phyloP scores from a whole-genome alignment of 1,140 invertebrate genomes.

The Nixonia krombeini region DNA sequence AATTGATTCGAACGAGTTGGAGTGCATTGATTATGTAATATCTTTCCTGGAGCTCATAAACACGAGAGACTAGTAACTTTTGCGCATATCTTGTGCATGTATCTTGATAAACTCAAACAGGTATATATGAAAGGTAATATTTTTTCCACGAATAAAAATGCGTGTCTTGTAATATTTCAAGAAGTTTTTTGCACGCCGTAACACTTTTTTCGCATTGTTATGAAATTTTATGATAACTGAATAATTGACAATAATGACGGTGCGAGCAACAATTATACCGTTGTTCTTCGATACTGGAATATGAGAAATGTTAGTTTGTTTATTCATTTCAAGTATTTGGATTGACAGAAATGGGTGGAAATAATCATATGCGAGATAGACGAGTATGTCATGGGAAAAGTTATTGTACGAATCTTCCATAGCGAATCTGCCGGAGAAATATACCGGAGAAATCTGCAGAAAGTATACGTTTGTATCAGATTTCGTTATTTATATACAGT shows the following conservation, averaged over 20 bases:
- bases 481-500: too few species aligned
- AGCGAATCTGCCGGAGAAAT: too few species aligned
- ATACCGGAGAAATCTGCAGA: too few species aligned
- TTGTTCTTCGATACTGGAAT: not conserved
- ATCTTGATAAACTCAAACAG: conserved; percentile 5
- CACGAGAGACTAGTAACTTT: conserved; percentile 1
- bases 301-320: too few species aligned
- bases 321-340: too few species aligned
- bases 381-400: too few species aligned
- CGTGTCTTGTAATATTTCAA: not conserved
- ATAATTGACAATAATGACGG: not conserved
- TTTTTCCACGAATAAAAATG: conserved; percentile 4
- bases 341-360: too few species aligned
- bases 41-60: conserved; percentile 8
- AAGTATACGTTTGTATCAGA: too few species aligned
- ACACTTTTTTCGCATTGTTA: not conserved
- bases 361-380: too few species aligned
- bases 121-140: conserved; percentile 7
- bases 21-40: conserved; percentile 11
- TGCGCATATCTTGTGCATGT: conserved; percentile 3
- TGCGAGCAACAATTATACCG: not conserved
- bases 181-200: not conserved
- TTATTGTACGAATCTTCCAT: too few species aligned
- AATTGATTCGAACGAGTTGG: conserved; percentile 6
- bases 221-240: not conserved